Evolutionary conservation across 2,888 invertebrate species (phyloP), one percentile per base, ranked within the genome.

Genomic region (Cenopis cana): DNA sequence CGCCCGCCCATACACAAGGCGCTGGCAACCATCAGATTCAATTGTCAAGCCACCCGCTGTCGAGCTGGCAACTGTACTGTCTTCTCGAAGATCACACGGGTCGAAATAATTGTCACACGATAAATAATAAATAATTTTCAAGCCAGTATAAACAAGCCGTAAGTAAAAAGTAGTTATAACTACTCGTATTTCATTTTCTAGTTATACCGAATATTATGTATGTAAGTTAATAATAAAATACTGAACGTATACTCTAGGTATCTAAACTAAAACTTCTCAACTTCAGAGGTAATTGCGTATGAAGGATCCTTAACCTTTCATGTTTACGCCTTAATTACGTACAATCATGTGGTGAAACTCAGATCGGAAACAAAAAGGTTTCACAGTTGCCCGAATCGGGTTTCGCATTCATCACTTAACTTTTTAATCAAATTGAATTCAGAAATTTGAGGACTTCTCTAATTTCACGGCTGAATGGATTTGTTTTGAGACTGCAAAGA

Each of bases 381-480:
- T 67, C 56, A 82, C 81, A 82, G 80, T 84, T 79, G 76, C 76
- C 77, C 75, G 80, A 85, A 87, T 83, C 81, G 79, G 82, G 84
- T 86, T 86, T 85, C 77, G 79, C 79, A 82, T 88, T 89, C 86
- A 88, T 90, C 88, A 86, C 84, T 87, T 86, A 86, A 90, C 87
- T 87, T 88, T 90, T 86, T 86, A 87, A 89, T 88, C 85, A 88
- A 90, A 89, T 88, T 89, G 84, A 83, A 88, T 89, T 86, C 84
- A 80, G 83, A 88, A 88, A 88, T 88, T 90, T 86, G 85, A 86
- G 87, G 85, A 86, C 86, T 85, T 88, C 83, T 85, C 84, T 87
- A 90, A 92, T 91, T 91, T 89, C 81, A 87, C 82, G 88, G 84
- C 78, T 89, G 86, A 90, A 89, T 87, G 84, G 87, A 82, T 90